These are phyloP conservation scores for Gasteruption jaculator DNA, from an alignment of 2,888 invertebrate species.

Conservation along the genomic window DNA sequence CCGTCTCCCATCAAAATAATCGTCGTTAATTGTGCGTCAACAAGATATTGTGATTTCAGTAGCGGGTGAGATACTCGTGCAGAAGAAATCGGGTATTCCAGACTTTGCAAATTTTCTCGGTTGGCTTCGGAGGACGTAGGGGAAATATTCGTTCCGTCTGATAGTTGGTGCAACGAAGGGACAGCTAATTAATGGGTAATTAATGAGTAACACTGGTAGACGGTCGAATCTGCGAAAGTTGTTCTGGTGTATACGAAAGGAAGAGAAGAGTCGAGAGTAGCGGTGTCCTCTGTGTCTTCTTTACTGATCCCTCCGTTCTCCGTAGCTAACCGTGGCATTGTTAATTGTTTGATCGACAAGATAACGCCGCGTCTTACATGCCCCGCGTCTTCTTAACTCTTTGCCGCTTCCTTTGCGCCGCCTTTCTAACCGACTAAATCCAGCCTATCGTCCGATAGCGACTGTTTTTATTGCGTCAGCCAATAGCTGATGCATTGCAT, in stretches of 20 bases:
- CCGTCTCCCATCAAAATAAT: no score
- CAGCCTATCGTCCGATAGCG: no score
- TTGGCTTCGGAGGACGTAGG: no score
- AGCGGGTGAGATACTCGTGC: no score
- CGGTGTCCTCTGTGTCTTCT: slow-evolving; percentile 25
- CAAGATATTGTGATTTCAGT: no score
- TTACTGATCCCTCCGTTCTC: slow-evolving; percentile 3
- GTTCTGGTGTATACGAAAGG: slow-evolving; percentile 9
- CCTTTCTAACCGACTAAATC: no score
- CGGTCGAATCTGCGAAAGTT: slow-evolving; percentile 14
- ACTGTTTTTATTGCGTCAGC: no score
- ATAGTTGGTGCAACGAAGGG: slow-evolving; percentile 48
- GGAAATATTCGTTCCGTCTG: no score
- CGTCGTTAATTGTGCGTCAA: no score
- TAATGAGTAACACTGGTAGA: slow-evolving; percentile 48
- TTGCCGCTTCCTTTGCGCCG: slow-evolving; percentile 27
- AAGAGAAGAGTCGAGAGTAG: slow-evolving; percentile 16
- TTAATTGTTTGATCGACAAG: slow-evolving; percentile 53
- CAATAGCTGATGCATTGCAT: no score
- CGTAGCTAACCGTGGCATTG: slow-evolving; percentile 36
- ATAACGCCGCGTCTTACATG: slow-evolving; percentile 50
- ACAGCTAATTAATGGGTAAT: slow-evolving; percentile 50
- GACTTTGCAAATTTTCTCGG: no score
- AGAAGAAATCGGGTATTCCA: no score
- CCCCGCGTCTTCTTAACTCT: slow-evolving; percentile 37